Percentiles rank a stretch among this genome's conserved stretches.
phyloP scores from a whole-genome alignment of 2,888 invertebrate genomes.

The Idaea straminata region DNA sequence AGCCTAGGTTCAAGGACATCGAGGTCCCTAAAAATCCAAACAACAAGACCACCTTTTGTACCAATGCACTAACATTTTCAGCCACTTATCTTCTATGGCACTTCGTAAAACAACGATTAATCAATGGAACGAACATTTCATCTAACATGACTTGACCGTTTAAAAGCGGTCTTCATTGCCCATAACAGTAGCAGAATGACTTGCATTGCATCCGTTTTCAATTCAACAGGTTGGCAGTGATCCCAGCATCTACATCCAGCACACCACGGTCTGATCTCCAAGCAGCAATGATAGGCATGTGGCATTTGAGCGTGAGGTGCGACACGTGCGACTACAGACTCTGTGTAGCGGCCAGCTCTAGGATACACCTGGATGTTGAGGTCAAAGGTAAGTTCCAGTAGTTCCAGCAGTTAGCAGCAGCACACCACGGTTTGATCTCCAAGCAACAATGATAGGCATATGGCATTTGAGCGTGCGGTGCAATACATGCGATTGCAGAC shows the following conservation, averaged over 20 bases:
- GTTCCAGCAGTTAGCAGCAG: background rate
- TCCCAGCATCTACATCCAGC: slow-evolving; percentile 42
- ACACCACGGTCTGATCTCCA: slow-evolving; percentile 34
- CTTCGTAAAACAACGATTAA: background rate
- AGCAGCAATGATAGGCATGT: slow-evolving; percentile 53
- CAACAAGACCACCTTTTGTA: background rate
- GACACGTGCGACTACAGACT: slow-evolving; percentile 66
- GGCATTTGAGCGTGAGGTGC: slow-evolving; percentile 69
- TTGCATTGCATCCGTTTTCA: background rate
- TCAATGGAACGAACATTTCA: too few species aligned
- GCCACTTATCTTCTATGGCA: background rate
- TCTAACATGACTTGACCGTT: too few species aligned
- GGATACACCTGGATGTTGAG: slow-evolving; percentile 53
- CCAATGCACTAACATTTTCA: background rate
- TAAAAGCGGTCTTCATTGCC: too few species aligned
- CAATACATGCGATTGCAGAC: slow-evolving; percentile 62
- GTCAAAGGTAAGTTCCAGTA: background rate
- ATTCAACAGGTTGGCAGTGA: slow-evolving; percentile 52
- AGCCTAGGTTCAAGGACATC: background rate
- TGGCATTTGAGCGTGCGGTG: slow-evolving; percentile 72
- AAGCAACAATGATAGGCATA: slow-evolving; percentile 50
- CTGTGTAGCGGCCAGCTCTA: slow-evolving; percentile 54
- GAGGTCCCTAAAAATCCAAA: background rate
- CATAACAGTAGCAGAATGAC: background rate
- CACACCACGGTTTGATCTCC: slow-evolving; percentile 30